Evolutionary conservation across 2,888 invertebrate genomes (phyloP).

Genomic region (Nemoura dubitans): DNA sequence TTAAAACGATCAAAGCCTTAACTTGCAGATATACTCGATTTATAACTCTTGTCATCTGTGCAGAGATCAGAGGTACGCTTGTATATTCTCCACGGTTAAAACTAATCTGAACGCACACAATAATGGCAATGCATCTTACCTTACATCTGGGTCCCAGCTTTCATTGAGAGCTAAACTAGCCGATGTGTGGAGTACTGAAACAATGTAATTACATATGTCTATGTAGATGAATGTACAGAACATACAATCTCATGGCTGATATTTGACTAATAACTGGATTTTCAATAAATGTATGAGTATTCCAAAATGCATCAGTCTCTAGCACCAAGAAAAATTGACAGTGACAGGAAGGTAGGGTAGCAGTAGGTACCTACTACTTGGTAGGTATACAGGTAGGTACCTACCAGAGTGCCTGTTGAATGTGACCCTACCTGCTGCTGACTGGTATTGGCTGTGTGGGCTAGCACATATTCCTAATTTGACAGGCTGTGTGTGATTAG

Average conservation of each 20-base stretch:
- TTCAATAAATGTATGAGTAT: not conserved
- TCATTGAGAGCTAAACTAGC: constrained; percentile 97
- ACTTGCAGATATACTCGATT: not conserved
- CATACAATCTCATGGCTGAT: not conserved
- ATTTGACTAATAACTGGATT: not conserved
- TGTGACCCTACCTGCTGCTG: not conserved
- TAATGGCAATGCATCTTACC: constrained; percentile 58
- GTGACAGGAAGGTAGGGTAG: not conserved
- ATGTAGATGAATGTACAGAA: constrained; percentile 21
- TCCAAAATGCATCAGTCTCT: not conserved
- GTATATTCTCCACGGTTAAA: not conserved
- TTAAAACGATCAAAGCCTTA: not conserved
- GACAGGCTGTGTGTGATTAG: not conserved
- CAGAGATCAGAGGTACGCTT: not conserved
- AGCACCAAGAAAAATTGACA: not conserved
- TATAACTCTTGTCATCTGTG: not conserved
- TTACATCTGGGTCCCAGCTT: constrained; percentile 97
- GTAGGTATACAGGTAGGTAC: not conserved
- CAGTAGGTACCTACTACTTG: no score
- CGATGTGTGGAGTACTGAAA: constrained; percentile 96
- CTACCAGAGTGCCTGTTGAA: not conserved
- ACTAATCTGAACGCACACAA: not conserved
- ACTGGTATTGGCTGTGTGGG: not conserved
- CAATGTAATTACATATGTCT: constrained; percentile 53
- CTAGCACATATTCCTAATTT: not conserved